Evolutionary conservation across 2,113 vertebrate species (phyloP).

Genomic region (Macquaria ambigua): DNA sequence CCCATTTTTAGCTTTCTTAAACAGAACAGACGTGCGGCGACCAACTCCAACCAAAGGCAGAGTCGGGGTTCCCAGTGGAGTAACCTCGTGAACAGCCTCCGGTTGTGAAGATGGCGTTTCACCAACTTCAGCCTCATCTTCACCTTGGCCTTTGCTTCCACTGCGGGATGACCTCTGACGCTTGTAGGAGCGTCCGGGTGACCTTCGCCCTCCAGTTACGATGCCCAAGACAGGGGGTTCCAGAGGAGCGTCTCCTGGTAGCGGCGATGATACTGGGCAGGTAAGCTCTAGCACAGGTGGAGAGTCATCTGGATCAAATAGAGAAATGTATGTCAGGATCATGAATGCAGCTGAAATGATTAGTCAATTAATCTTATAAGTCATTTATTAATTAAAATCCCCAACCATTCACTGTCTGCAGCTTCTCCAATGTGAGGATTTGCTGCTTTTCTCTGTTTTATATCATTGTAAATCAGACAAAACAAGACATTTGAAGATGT

Average conservation of each 20-base stretch:
- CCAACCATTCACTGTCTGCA: background rate
- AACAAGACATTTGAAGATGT: background rate
- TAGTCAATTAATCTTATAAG: background rate
- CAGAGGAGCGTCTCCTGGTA: constrained; percentile 91
- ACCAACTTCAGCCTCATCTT: constrained; percentile 77
- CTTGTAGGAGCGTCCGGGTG: constrained; percentile 87
- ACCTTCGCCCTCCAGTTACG: constrained; percentile 87
- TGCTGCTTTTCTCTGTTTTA: background rate
- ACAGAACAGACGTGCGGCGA: constrained; percentile 91
- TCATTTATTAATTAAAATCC: background rate
- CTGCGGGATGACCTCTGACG: constrained; percentile 84
- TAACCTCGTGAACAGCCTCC: constrained; percentile 83
- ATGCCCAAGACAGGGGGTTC: constrained; percentile 92
- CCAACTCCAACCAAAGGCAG: constrained; percentile 86
- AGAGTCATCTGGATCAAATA: constrained; percentile 86
- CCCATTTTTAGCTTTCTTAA: constrained; percentile 96
- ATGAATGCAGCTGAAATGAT: background rate
- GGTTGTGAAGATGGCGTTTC: constrained; percentile 82
- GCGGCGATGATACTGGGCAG: constrained; percentile 90
- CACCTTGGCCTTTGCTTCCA: constrained; percentile 85
- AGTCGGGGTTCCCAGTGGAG: constrained; percentile 81
- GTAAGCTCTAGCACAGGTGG: constrained; percentile 93
- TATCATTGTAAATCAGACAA: background rate
- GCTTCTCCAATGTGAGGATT: background rate
- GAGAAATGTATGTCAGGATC: background rate